Conservation (phyloP, 2,113 vertebrate genomes). For the Piprites chloris region DNA sequence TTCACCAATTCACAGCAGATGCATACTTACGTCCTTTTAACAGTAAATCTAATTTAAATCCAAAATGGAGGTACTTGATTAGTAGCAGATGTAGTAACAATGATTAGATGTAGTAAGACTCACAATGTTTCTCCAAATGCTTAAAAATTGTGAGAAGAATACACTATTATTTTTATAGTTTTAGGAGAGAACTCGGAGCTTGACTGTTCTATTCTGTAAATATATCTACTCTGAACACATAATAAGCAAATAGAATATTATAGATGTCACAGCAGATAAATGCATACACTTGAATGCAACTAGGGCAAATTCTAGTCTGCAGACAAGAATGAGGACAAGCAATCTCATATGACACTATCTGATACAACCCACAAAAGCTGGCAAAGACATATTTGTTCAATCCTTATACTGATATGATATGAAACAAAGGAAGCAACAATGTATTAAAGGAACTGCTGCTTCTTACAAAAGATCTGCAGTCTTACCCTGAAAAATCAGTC, state of each 20-base stretch:
- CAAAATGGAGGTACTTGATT: background rate
- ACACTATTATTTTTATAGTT: background rate
- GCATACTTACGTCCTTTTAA: background rate
- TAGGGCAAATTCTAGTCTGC: background rate
- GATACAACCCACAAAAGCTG: background rate
- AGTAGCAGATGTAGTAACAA: background rate
- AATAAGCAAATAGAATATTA: background rate
- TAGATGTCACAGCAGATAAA: background rate
- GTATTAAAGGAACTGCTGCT: background rate
- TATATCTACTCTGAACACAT: background rate
- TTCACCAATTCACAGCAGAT: background rate
- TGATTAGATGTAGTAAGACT: background rate
- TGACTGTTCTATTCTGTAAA: background rate
- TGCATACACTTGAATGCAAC: background rate
- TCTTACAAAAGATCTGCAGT: background rate
- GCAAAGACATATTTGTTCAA: background rate
- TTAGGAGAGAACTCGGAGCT: background rate
- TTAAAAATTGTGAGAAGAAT: background rate
- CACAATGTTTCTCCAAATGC: background rate
- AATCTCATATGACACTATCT: background rate
- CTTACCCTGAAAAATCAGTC: background rate
- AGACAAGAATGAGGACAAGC: slow-evolving; percentile 37
- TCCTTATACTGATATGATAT: background rate
- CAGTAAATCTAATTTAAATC: background rate
- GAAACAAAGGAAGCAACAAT: background rate